phyloP scores from a whole-genome alignment of 2,888 invertebrate species.

The Tigriopus californicus region DNA sequence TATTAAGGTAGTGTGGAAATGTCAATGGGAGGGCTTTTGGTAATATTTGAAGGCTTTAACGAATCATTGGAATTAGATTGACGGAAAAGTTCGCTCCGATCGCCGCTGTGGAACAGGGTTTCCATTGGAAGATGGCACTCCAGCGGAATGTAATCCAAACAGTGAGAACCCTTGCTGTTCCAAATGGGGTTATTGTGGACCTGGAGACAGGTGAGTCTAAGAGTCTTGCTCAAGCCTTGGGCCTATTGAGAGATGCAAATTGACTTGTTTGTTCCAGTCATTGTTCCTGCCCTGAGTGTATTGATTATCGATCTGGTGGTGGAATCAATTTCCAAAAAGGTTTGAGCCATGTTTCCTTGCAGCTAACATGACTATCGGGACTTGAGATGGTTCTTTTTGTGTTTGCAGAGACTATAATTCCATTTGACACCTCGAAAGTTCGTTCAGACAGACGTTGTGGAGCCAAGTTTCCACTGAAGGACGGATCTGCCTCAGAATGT shows the following conservation, averaged over 20 bases:
- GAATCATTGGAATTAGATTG: too few relatives aligned
- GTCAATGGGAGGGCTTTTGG: too few relatives aligned
- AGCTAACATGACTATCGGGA: background rate
- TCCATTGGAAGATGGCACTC: slow-evolving; percentile 12
- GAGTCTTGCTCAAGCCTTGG: too few relatives aligned
- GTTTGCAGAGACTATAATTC: background rate
- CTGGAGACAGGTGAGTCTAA: background rate
- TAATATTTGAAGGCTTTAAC: too few relatives aligned
- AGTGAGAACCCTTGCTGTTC: slow-evolving; percentile 10
- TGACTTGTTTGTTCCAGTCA: background rate
- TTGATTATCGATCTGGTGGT: background rate
- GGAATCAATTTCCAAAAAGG: background rate
- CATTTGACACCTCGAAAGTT: background rate
- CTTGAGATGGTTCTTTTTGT: background rate
- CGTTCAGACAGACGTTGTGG: slow-evolving; percentile 10
- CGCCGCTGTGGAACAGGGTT: slow-evolving; percentile 7
- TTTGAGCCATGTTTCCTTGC: background rate
- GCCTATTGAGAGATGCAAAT: too few relatives aligned
- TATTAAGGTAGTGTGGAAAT: background rate
- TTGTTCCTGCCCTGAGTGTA: slow-evolving; percentile 2
- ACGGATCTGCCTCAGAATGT: slow-evolving; percentile 4
- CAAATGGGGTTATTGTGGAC: slow-evolving; percentile 15
- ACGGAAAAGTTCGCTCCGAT: slow-evolving; percentile 11
- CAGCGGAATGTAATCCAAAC: slow-evolving; percentile 2
- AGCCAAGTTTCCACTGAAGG: background rate